A percentile compares a stretch with the other conserved stretches of the same genome.
Evolutionary conservation across 1,140 invertebrate genomes (phyloP).

Genomic region (Trichonephila inaurata): DNA sequence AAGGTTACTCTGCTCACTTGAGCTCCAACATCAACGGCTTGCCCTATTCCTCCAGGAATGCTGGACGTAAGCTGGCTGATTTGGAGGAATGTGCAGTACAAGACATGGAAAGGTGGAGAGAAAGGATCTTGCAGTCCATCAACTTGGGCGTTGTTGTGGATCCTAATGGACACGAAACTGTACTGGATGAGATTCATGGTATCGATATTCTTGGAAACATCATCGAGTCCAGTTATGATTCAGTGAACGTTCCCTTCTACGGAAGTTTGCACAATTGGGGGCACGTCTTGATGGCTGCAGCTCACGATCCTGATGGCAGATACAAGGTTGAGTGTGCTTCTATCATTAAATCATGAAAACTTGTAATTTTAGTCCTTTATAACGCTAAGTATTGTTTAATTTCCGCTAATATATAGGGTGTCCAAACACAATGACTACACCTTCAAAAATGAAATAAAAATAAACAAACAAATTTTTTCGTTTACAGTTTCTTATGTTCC

Average conservation of each 20-base stretch:
- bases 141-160: slow-evolving; percentile 50
- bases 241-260: slow-evolving; percentile 81
- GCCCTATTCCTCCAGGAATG: slow-evolving; percentile 84
- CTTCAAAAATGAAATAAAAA: no score
- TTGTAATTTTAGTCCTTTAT: no score
- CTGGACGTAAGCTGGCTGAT: slow-evolving; percentile 81
- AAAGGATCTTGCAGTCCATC: slow-evolving; percentile 75
- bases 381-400: no score
- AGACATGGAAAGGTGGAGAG: slow-evolving; percentile 80
- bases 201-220: slow-evolving; percentile 83
- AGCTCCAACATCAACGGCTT: slow-evolving; percentile 85
- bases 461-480: no score
- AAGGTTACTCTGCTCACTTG: slow-evolving; percentile 85
- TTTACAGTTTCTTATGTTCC: no score
- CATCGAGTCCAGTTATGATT: slow-evolving; percentile 83
- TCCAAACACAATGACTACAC: no score
- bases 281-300: slow-evolving; percentile 84
- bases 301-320: slow-evolving; percentile 86
- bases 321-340: slow-evolving; percentile 77
- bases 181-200: slow-evolving; percentile 76
- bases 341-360: no score
- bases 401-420: no score
- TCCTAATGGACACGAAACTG: slow-evolving; percentile 40
- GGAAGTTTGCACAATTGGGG: slow-evolving; percentile 81
- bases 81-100: slow-evolving; percentile 80